These are phyloP conservation scores for Athalia circularis DNA, from an alignment of 2,888 invertebrate genomes.

Conservation along the genomic window DNA sequence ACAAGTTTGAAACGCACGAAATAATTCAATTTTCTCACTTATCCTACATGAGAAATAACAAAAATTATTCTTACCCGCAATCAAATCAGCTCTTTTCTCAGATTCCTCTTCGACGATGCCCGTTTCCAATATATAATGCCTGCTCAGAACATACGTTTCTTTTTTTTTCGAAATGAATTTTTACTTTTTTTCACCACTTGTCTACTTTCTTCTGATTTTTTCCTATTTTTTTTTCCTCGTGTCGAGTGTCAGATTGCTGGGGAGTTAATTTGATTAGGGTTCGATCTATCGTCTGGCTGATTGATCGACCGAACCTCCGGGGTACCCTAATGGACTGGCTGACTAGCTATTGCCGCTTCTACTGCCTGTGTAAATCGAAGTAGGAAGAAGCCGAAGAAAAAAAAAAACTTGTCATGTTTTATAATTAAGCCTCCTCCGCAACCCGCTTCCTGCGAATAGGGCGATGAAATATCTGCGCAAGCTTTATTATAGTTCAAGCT, in stretches of 20 bases:
- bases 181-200: neutral
- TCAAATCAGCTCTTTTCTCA: too few relatives aligned
- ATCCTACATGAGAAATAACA: too few relatives aligned
- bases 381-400: neutral
- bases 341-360: neutral
- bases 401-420: conserved; percentile 45
- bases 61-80: too few relatives aligned
- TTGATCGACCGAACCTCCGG: conserved; percentile 42
- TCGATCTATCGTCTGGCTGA: conserved; percentile 43
- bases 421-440: conserved; percentile 40
- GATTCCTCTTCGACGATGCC: too few relatives aligned
- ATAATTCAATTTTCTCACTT: too few relatives aligned
- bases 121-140: too few relatives aligned
- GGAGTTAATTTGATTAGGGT: conserved; percentile 48
- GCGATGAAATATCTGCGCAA: conserved; percentile 25
- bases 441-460: neutral
- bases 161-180: too few relatives aligned
- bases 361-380: conserved; percentile 7
- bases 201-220: neutral
- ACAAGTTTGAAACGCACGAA: too few relatives aligned
- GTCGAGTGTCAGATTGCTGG: conserved; percentile 42
- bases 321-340: conserved; percentile 39
- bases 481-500: neutral
- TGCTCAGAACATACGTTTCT: too few relatives aligned
- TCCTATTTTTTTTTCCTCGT: neutral